Percentiles rank a stretch among this genome's conserved stretches.
phyloP scores from a whole-genome alignment of 2,113 vertebrate species.

The Prochilodus magdalenae region DNA sequence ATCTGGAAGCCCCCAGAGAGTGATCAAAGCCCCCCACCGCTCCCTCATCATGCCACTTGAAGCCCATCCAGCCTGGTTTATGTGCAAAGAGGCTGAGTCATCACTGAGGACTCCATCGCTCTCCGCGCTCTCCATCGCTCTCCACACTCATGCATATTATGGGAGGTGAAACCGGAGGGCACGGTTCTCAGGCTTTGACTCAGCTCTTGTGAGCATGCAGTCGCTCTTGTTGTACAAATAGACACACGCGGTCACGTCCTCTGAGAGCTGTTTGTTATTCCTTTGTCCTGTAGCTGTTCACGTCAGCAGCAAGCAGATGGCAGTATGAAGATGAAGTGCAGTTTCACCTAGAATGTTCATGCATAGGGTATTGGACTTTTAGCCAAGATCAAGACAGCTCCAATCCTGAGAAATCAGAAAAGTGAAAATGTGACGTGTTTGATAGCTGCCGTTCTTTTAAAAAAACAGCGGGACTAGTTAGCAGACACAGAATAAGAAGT shows the following conservation, averaged over 20 bases:
- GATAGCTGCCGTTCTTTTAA: no score
- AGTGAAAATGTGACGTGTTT: no score
- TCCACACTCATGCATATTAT: slow-evolving; percentile 12
- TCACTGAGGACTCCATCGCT: slow-evolving; percentile 7
- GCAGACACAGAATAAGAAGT: no score
- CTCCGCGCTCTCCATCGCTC: not conserved
- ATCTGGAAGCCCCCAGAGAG: slow-evolving; percentile 3
- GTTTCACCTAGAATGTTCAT: not conserved
- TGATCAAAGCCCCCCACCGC: not conserved
- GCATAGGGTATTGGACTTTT: not conserved
- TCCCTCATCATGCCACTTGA: slow-evolving; percentile 20
- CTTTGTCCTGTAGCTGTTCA: not conserved
- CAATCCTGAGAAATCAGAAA: no score
- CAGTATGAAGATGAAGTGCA: slow-evolving; percentile 3
- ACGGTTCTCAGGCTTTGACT: slow-evolving; percentile 15
- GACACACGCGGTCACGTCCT: not conserved
- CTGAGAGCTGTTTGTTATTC: slow-evolving; percentile 20
- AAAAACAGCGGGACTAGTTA: no score
- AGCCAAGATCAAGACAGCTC: no score
- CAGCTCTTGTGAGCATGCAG: not conserved
- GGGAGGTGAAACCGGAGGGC: slow-evolving; percentile 6
- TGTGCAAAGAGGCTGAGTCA: slow-evolving; percentile 50
- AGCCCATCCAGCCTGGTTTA: slow-evolving; percentile 32
- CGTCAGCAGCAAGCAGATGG: slow-evolving; percentile 10
- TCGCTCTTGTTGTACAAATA: slow-evolving; percentile 18